A percentile compares a stretch with the other conserved stretches of the same genome.
Evolutionary conservation across 2,888 invertebrate genomes (phyloP).

Genomic region (Calliphora vomitoria): DNA sequence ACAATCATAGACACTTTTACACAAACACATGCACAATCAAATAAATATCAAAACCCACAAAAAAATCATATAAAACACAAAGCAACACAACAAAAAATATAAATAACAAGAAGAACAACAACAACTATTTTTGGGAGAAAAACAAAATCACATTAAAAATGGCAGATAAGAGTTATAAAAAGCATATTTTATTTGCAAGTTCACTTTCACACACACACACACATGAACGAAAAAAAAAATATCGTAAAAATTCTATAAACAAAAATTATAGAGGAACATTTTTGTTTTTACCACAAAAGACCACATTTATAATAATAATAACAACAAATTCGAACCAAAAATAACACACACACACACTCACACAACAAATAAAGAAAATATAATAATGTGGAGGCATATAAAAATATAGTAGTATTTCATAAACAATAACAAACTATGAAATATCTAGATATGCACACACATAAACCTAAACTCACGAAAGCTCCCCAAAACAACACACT

Average conservation of each 20-base stretch:
- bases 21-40: neutral
- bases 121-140: constrained; percentile 39
- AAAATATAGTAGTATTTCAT: constrained; percentile 74
- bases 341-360: constrained; percentile 22
- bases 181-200: constrained; percentile 72
- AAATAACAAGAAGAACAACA: constrained; percentile 10
- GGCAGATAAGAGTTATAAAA: constrained; percentile 73
- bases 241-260: constrained; percentile 66
- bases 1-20: neutral
- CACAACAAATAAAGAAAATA: constrained; percentile 27
- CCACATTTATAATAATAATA: constrained; percentile 60
- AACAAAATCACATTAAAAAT: constrained; percentile 70
- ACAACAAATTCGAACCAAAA: constrained; percentile 24
- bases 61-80: constrained; percentile 21
- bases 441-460: constrained; percentile 54
- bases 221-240: neutral
- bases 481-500: constrained; percentile 6
- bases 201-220: constrained; percentile 18
- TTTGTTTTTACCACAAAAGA: constrained; percentile 62
- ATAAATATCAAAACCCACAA: constrained; percentile 19
- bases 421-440: constrained; percentile 71
- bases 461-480: constrained; percentile 40
- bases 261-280: constrained; percentile 63
- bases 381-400: constrained; percentile 73
- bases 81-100: constrained; percentile 26